Evolutionary conservation across 2,113 vertebrate genomes (phyloP).

Genomic region (Callopanchax toddi): DNA sequence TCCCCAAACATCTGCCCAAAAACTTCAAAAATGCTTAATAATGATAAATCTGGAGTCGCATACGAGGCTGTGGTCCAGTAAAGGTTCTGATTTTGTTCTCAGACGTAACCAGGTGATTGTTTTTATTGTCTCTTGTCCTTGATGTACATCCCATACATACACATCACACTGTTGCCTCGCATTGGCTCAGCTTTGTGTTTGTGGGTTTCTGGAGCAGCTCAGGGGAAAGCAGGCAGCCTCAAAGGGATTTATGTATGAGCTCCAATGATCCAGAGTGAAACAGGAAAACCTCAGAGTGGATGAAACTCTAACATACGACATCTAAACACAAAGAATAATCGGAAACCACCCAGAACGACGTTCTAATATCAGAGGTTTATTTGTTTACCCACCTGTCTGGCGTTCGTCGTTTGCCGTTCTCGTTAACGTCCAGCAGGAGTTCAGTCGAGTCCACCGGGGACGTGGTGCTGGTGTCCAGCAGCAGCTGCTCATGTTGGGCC

Average conservation of each 20-base stretch:
- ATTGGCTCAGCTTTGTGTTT: conserved; percentile 50
- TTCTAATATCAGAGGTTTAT: background rate
- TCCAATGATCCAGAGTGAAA: conserved; percentile 29
- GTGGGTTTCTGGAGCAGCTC: conserved; percentile 11
- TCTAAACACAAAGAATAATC: too few species aligned
- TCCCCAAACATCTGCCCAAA: conserved; percentile 5
- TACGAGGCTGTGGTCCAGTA: background rate
- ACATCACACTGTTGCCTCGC: conserved; percentile 43
- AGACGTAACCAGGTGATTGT: conserved; percentile 9
- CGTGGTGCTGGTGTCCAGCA: conserved; percentile 90
- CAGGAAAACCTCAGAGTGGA: background rate
- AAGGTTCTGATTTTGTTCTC: background rate
- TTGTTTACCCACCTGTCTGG: conserved; percentile 87
- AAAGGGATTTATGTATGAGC: conserved; percentile 55
- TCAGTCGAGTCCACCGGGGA: conserved; percentile 91
- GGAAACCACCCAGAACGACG: too few species aligned
- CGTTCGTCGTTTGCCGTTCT: conserved; percentile 92
- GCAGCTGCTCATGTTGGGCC: conserved; percentile 96
- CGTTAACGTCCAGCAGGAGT: conserved; percentile 91
- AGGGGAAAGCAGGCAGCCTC: conserved; percentile 35
- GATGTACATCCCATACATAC: conserved; percentile 49
- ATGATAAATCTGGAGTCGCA: conserved; percentile 8
- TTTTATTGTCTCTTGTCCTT: conserved; percentile 12
- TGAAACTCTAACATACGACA: too few species aligned
- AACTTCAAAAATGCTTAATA: conserved; percentile 15